A percentile compares a stretch with the other conserved stretches of the same genome.
Conservation (phyloP, 2,113 vertebrate species). For the Mesitornis unicolor region DNA sequence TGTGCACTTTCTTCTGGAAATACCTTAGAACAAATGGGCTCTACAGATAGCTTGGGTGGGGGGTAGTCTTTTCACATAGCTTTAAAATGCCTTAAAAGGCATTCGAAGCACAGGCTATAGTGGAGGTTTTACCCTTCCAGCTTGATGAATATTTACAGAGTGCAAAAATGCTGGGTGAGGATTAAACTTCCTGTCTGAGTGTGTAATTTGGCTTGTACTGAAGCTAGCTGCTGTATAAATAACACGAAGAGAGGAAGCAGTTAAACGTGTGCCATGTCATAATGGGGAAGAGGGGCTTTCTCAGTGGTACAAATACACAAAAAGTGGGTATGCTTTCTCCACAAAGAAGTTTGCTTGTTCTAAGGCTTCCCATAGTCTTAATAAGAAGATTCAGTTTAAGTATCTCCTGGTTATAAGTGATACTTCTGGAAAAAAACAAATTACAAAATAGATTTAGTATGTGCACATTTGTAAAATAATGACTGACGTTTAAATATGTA, state of each 20-base stretch:
- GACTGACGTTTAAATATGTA: not conserved
- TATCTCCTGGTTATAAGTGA: not conserved
- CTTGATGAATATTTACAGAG: not conserved
- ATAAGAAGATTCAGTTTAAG: not conserved
- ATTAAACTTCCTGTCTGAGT: not conserved
- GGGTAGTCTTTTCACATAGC: not conserved
- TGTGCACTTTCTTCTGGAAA: not conserved
- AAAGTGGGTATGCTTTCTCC: not conserved
- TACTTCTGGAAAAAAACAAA: not conserved
- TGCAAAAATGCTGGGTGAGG: not conserved
- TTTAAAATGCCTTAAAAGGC: not conserved
- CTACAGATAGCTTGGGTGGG: not conserved
- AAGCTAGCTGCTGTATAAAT: not conserved
- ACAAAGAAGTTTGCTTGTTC: not conserved
- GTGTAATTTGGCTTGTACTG: not conserved
- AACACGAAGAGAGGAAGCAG: not conserved
- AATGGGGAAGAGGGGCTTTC: not conserved
- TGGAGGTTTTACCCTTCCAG: not conserved
- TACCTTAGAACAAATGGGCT: rapidly evolving
- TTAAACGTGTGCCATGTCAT: not conserved
- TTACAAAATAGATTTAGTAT: not conserved
- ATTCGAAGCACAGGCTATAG: not conserved
- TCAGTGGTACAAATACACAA: not conserved
- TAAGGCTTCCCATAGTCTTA: not conserved
- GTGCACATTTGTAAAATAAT: not conserved